A percentile compares a stretch with the other conserved stretches of the same genome.
phyloP scores from a whole-genome alignment of 2,888 invertebrate species.

The Yponomeuta plumbellus region DNA sequence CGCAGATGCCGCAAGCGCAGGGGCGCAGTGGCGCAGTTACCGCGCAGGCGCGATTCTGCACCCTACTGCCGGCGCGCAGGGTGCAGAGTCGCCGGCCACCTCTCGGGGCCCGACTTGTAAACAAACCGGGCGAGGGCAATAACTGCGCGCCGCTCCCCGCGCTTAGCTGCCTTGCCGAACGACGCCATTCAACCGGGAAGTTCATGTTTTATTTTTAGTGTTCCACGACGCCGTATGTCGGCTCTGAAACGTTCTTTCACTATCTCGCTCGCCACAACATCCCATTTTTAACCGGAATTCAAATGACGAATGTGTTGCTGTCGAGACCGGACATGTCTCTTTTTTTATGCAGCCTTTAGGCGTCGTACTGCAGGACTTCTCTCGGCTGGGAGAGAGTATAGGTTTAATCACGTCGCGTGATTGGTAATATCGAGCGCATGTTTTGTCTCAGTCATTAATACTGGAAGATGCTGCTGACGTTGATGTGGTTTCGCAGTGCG shows the following conservation, averaged over 20 bases:
- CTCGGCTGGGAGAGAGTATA: no score
- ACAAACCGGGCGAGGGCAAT: slow-evolving; percentile 74
- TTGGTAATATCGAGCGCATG: no score
- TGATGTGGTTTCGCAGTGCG: no score
- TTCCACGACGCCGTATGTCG: slow-evolving; percentile 47
- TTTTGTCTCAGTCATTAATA: no score
- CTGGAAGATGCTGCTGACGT: no score
- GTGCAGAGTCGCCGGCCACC: slow-evolving; percentile 46
- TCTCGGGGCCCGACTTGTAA: slow-evolving; percentile 57
- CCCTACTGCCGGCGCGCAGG: slow-evolving; percentile 48
- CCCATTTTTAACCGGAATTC: slow-evolving; percentile 9
- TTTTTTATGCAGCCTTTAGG: no score
- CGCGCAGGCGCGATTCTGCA: slow-evolving; percentile 41
- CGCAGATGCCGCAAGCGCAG: slow-evolving; percentile 69
- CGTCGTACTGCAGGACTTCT: no score
- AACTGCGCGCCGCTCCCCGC: slow-evolving; percentile 64
- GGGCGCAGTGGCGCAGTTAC: slow-evolving; percentile 41
- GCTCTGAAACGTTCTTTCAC: slow-evolving; percentile 13
- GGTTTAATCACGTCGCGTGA: no score
- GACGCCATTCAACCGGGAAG: slow-evolving; percentile 76
- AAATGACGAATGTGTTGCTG: slow-evolving; percentile 28
- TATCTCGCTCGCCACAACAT: neutral
- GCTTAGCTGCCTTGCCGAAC: slow-evolving; percentile 43
- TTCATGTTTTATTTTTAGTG: slow-evolving; percentile 73
- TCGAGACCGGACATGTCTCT: slow-evolving; percentile 7